Evolutionary conservation across 1,140 invertebrate genomes (phyloP).

Genomic region (Lasioglossum baleicum): DNA sequence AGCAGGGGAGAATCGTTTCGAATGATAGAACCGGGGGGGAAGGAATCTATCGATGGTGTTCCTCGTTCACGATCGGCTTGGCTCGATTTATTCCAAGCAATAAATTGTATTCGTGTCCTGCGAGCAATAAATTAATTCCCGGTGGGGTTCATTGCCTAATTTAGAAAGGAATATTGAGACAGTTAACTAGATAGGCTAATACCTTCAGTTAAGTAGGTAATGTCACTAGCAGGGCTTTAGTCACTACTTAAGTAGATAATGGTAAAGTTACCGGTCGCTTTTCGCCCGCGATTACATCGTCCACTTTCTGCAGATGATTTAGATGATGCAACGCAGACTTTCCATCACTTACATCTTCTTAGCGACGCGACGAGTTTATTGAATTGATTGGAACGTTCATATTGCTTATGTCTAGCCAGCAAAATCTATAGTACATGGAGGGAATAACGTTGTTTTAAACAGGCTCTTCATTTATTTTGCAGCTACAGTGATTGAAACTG

Average conservation of each 20-base stretch:
- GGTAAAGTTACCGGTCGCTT: background rate
- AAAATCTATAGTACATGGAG: no score
- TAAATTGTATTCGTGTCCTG: background rate
- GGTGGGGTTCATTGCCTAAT: background rate
- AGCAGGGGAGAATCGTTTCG: background rate
- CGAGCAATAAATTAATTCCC: conserved; percentile 1
- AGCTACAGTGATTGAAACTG: no score
- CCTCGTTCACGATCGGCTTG: background rate
- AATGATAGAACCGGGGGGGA: background rate
- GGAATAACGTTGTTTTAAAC: no score
- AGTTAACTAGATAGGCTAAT: conserved; percentile 17
- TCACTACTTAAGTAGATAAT: conserved; percentile 7
- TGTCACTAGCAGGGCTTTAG: background rate
- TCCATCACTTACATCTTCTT: no score
- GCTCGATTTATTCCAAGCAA: background rate
- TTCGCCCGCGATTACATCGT: background rate
- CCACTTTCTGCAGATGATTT: background rate
- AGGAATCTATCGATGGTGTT: background rate
- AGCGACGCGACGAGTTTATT: no score
- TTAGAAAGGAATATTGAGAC: conserved; percentile 7
- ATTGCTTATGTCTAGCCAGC: no score
- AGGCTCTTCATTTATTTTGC: no score
- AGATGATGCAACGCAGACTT: no score
- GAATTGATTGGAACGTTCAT: no score
- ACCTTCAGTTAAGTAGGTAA: background rate